These are phyloP conservation scores for Latrodectus elegans DNA, from an alignment of 2,888 invertebrate genomes.

Conservation along the genomic window DNA sequence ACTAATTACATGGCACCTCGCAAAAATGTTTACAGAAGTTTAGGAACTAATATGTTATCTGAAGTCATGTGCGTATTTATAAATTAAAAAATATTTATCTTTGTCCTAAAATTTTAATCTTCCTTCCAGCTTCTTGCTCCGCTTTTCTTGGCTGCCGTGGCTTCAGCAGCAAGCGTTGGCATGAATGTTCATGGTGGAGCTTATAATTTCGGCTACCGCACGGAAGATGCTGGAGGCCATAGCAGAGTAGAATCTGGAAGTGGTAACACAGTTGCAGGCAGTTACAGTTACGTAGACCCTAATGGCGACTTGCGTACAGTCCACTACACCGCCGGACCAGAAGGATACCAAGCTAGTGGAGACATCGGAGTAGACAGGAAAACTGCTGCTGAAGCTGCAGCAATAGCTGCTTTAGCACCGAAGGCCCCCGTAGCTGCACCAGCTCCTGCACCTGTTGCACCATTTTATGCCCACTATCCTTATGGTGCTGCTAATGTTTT, in stretches of 20 bases:
- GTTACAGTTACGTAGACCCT: constrained; percentile 64
- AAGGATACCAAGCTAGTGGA: constrained; percentile 65
- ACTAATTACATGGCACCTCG: too few relatives aligned
- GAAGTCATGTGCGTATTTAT: too few relatives aligned
- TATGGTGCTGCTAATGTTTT: constrained; percentile 12
- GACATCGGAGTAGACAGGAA: constrained; percentile 68
- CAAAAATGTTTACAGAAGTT: too few relatives aligned
- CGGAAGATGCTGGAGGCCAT: constrained; percentile 48
- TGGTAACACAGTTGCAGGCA: constrained; percentile 36
- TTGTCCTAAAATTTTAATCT: neutral
- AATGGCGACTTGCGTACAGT: constrained; percentile 61
- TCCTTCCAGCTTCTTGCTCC: constrained; percentile 28
- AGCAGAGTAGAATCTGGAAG: constrained; percentile 44
- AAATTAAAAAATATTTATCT: too few relatives aligned
- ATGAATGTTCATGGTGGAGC: constrained; percentile 44
- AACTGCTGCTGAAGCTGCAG: constrained; percentile 67
- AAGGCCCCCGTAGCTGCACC: constrained; percentile 33
- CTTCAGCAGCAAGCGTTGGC: constrained; percentile 40
- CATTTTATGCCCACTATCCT: constrained; percentile 21
- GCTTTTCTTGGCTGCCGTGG: constrained; percentile 33
- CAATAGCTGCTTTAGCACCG: constrained; percentile 54
- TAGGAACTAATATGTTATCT: too few relatives aligned
- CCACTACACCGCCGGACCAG: constrained; percentile 58
- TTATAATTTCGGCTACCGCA: constrained; percentile 54
- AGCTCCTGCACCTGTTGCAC: constrained; percentile 13